Evolutionary conservation across 2,888 invertebrate genomes (phyloP).

Genomic region (Rutpela maculata): DNA sequence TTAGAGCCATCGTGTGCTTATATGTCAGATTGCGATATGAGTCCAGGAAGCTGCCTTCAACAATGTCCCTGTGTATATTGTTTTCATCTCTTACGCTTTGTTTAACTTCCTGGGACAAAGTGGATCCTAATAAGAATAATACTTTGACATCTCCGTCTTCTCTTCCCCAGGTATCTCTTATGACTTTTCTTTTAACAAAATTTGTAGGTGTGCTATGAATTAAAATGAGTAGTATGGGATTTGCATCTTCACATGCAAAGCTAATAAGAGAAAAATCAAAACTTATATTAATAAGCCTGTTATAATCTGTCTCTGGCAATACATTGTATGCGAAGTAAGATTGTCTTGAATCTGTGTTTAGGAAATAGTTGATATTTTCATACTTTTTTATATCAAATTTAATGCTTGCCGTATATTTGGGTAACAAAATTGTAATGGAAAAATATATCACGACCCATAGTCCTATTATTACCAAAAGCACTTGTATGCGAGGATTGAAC

Average conservation of each 20-base stretch:
- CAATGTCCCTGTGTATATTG: slow-evolving; percentile 78
- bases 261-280: slow-evolving; percentile 50
- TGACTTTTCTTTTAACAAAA: slow-evolving; percentile 78
- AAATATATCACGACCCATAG: neutral
- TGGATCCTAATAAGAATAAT: slow-evolving; percentile 76
- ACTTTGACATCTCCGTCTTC: slow-evolving; percentile 76
- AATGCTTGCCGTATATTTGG: neutral
- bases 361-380: slow-evolving; percentile 13
- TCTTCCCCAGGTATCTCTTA: slow-evolving; percentile 85
- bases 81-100: slow-evolving; percentile 75
- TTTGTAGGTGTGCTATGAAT: slow-evolving; percentile 83
- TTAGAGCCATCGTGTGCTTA: slow-evolving; percentile 88
- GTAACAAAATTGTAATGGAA: neutral
- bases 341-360: neutral
- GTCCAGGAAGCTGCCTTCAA: slow-evolving; percentile 86
- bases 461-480: neutral
- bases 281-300: slow-evolving; percentile 49
- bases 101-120: slow-evolving; percentile 33
- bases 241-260: slow-evolving; percentile 46
- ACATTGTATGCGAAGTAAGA: slow-evolving; percentile 41
- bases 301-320: slow-evolving; percentile 52
- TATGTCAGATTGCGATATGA: slow-evolving; percentile 88
- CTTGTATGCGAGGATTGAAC: neutral
- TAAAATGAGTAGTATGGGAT: slow-evolving; percentile 77
- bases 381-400: slow-evolving; percentile 12